Evolutionary conservation across 2,113 vertebrate genomes (phyloP).

Genomic region (Mormyrus iriodes): DNA sequence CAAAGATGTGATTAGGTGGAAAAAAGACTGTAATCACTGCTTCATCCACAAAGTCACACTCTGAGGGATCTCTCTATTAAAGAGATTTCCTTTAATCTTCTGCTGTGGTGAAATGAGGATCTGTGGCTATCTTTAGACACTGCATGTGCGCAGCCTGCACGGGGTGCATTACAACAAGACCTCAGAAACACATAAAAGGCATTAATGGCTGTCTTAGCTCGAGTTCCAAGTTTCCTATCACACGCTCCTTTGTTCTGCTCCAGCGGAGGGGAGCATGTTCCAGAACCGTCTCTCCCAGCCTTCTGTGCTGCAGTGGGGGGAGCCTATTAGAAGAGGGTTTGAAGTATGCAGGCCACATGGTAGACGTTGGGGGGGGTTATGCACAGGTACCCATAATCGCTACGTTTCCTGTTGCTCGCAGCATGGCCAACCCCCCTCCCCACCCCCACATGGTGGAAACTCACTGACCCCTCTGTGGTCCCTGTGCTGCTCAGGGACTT

Average conservation of each 20-base stretch:
- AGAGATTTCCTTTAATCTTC: background rate
- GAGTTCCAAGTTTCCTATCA: slow-evolving; percentile 24
- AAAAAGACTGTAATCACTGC: background rate
- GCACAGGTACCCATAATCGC: background rate
- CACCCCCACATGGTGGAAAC: slow-evolving; percentile 47
- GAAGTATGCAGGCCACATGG: background rate
- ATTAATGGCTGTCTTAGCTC: slow-evolving; percentile 16
- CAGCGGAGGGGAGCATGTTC: slow-evolving; percentile 1
- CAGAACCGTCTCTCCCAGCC: background rate
- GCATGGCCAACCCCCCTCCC: background rate
- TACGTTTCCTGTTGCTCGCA: background rate
- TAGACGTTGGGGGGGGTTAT: background rate
- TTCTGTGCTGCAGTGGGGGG: background rate
- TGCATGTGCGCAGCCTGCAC: too few species aligned
- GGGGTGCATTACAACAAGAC: slow-evolving; percentile 15
- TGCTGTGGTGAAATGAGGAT: background rate
- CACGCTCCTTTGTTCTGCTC: slow-evolving; percentile 29
- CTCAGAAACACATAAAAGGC: slow-evolving; percentile 25
- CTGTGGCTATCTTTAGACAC: background rate
- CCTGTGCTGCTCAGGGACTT: background rate
- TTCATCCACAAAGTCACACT: background rate
- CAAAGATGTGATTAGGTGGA: background rate
- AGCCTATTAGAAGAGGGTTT: background rate
- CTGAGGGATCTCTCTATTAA: background rate
- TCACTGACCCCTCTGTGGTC: slow-evolving; percentile 10